Evolutionary conservation across 1,140 invertebrate species (phyloP), one percentile per base, ranked within the genome.

Genomic region (Drosophila ohnishii): DNA sequence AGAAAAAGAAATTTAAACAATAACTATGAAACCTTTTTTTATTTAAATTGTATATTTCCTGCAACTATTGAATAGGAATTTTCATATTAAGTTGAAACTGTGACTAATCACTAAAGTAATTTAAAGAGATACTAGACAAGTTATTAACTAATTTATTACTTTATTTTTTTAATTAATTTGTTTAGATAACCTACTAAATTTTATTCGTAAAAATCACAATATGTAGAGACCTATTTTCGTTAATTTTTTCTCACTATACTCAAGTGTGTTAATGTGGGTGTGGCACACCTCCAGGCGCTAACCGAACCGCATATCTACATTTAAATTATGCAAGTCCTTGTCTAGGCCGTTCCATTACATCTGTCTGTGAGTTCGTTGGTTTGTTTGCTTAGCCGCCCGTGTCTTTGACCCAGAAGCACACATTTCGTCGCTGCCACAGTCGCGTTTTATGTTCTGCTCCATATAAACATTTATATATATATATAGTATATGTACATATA

Each of bases 251-350:
- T 34, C 14, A 13, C 28, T 62, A 37, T 4, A 42, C 19, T 37
- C 22, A 13, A 55, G 51, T 37, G 51, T 37, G 34, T 40, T 42
- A 48, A 32, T 39, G 59, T 44, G 60, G 48, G 47, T 63, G 76
- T 50, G 53, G 55, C 74, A 86, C 80, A 85, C 80, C 82, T 85
- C 71, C 75, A 73, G 84, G 72, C 79, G 83, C 84, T 86, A 87
- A 83, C 76, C 66, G 76, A 65, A 79, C 83, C 84, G 76, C 83
- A 87, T 82, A 88, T 87, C 80, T 73, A 87, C 83, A 88, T 87
- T 87, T 87, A 87, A 87, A 87, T 87, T 87, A 87, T 87, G 83
- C 83, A 87, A 87, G 83, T 87, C 86, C 79, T 88, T 88, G 80
- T 84, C 80, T 84, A 84, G 77, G 81, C 72, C 66, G 48, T 65